Percentiles rank a stretch among this genome's conserved stretches.
Conservation (phyloP, 2,113 vertebrate species). For the Dryoscopus gambensis region DNA sequence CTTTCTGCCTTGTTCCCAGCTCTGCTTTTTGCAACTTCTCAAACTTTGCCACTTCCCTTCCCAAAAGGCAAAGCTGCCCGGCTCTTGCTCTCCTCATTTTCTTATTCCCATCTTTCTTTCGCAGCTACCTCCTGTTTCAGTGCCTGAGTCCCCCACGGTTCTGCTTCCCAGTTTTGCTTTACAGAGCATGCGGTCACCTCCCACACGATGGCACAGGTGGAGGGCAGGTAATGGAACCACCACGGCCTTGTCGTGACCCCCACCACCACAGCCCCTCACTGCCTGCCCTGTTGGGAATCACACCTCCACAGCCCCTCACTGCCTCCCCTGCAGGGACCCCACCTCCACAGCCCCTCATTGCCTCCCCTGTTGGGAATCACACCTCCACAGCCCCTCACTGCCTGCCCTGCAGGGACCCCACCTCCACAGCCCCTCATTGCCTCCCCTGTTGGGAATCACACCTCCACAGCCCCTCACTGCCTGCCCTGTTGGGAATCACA, state of each 20-base stretch:
- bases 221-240: not conserved
- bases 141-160: not conserved
- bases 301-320: not conserved
- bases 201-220: not conserved
- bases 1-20: not conserved
- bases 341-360: too few relatives aligned
- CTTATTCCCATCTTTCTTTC: not conserved
- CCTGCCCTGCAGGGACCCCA: not conserved
- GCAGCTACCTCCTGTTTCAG: not conserved
- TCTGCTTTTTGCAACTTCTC: not conserved
- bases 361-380: not conserved
- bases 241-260: accelerated
- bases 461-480: not conserved
- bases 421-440: not conserved
- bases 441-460: not conserved
- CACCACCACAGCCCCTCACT: not conserved
- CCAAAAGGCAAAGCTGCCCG: not conserved
- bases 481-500: too few relatives aligned
- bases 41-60: not conserved
- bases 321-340: too few relatives aligned
- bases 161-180: not conserved
- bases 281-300: not conserved
- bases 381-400: not conserved
- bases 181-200: not conserved
- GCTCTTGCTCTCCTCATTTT: not conserved